Percentiles rank a stretch among this genome's conserved stretches.
Evolutionary conservation across 2,113 vertebrate genomes (phyloP).

Genomic region (Pelobates fuscus): DNA sequence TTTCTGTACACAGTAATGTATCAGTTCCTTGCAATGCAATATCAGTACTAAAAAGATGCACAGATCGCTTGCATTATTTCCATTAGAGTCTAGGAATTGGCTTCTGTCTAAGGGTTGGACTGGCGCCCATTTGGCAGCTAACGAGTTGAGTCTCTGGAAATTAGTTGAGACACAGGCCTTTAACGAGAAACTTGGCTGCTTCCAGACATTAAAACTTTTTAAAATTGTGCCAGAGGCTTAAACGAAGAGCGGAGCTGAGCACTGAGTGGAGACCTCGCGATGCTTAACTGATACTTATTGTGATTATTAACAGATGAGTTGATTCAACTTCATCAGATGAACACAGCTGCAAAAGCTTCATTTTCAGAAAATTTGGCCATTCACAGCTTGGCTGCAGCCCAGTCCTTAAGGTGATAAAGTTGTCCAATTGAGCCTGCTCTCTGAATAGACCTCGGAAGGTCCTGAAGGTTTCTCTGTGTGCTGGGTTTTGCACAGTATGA

Average conservation of each 20-base stretch:
- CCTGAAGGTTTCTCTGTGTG: neutral
- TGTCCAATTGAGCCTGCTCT: neutral
- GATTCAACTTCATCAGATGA: constrained; percentile 51
- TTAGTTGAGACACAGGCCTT: constrained; percentile 62
- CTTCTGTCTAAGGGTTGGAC: constrained; percentile 58
- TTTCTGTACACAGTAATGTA: constrained; percentile 8
- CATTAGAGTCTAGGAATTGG: constrained; percentile 59
- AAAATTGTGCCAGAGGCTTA: constrained; percentile 44
- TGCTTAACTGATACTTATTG: constrained; percentile 55
- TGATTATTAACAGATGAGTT: constrained; percentile 64
- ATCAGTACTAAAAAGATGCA: neutral
- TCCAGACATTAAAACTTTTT: constrained; percentile 47
- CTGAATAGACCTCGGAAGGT: neutral
- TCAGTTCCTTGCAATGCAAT: no score
- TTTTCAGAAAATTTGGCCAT: neutral
- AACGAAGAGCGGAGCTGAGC: constrained; percentile 55
- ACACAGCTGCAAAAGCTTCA: constrained; percentile 51
- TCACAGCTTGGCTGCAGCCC: constrained; percentile 42
- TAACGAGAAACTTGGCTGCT: constrained; percentile 64
- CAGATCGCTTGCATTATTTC: constrained; percentile 55
- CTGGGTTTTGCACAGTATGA: neutral
- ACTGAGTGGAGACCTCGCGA: constrained; percentile 44
- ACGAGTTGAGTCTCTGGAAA: constrained; percentile 63
- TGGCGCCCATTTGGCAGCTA: constrained; percentile 59
- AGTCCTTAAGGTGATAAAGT: constrained; percentile 32